Base-by-base conservation (phyloP, 2,113 vertebrate species). In the Nibea coibor region DNA sequence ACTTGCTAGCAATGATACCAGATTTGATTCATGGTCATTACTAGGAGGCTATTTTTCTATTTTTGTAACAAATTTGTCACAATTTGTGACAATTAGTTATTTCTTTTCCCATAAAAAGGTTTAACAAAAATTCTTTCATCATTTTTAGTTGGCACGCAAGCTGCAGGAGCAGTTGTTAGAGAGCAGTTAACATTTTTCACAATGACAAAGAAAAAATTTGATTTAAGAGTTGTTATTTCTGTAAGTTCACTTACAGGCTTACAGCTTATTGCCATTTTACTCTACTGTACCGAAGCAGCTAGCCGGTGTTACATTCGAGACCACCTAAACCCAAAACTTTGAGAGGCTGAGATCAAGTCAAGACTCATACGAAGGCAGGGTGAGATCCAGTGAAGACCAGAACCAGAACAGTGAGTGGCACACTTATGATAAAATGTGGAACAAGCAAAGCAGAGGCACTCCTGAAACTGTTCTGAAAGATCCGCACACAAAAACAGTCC, bases 11-110 rank as follows among this genome's bases (percentile, higher is more conserved):
- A 58, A 54, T 24, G 24, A 17, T 70, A 20, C 22, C 4, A 65
- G 4, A 68, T 19, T 72, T 73, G 53, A 81, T 84, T 85, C 35
- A 72, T 68, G 26, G 4, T 75, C 20, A 65, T 35, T 26, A 24
- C 24, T 50, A 11, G 24, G 10, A 43, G 24, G 28, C 24, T 45
- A 63, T 15, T 54, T 59, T 14, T 65, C 54, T 31, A 31, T 72
- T 81, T 65, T 22, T 51, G n/a, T 22, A 42, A 69, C 31, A 56
- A 48, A 77, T 68, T 16, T 61, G 35, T 59, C 31, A 79, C 19
- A 15, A 51, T 72, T 70, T 71, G 24, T 48, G 47, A 61, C 15
- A 6, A 26, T 57, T 43, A 70, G 5, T 17, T n/a, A 39, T 16
- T 42, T 16, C 35, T 22, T 5, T 65, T 35, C 7, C 20, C 28